Base-by-base conservation (phyloP, 1,140 invertebrate genomes). In the Leptestheria dahalacensis region DNA sequence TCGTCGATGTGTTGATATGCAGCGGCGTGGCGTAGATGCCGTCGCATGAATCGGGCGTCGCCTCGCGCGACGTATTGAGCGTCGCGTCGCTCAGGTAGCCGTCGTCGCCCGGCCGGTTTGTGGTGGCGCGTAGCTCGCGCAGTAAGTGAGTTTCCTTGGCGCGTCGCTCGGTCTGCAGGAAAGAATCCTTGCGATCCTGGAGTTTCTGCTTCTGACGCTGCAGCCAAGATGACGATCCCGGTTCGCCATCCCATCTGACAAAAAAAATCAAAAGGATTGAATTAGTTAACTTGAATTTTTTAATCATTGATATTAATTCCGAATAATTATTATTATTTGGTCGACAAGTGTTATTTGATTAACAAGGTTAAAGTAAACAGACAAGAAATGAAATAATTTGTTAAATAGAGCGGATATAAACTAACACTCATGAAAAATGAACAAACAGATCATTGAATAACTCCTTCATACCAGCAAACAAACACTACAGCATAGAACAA, bases 81-180 rank as follows among this genome's bases (percentile, higher is more conserved):
- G 83, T 85, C 1, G 84, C 86, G 67, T 86, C 84, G 66, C 82
- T 85, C 1, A 83, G 83, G 67, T 86, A 86, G 3, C 84, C 83
- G 64, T 84, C 82, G 62, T 68, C 66, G 61, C 72, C 59, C 48
- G 77, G 72, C n/a, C 74, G 72, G n/a, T 72, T 70, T 63, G 80
- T 79, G 20, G 79, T 71, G 53, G 69, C 76, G 20, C 78, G 72
- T n/a, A 82, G 71, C 66, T 83, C 81, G 0, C 74, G 75, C 59
- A 82, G 72, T 57, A 83, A 72, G 20, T 77, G 72, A 51, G 77
- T 76, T 69, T 85, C 83, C 62, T 80, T 79, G 63, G 82, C 82
- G 62, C 82, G 77, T 64, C 84, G 75, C 72, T 84, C 83, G 51
- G 80, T 77, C 63, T 80, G 75, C 58, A 80, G 73, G 60, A 81